Percentiles rank a stretch among this genome's conserved stretches.
phyloP scores from a whole-genome alignment of 2,888 invertebrate genomes.

The Falcaria lacertinaria region DNA sequence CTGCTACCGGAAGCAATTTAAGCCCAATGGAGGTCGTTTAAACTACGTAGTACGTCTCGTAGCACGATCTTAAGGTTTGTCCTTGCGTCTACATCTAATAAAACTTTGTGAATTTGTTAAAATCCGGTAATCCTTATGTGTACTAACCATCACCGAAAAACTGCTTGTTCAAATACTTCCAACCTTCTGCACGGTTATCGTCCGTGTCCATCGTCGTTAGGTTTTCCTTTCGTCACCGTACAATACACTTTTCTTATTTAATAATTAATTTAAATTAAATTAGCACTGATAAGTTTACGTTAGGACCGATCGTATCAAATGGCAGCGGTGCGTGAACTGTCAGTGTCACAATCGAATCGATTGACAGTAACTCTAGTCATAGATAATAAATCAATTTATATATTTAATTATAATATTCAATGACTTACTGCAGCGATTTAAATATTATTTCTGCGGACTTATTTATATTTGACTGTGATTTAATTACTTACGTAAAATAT shows the following conservation, averaged over 20 bases:
- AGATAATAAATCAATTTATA: too few relatives aligned
- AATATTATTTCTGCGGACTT: too few relatives aligned
- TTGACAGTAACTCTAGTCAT: slow-evolving; percentile 4
- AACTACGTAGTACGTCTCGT: not conserved
- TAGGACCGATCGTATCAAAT: slow-evolving; percentile 9
- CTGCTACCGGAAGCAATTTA: not conserved
- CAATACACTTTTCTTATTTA: slow-evolving; percentile 12
- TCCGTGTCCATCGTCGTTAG: slow-evolving; percentile 49
- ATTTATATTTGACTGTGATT: too few relatives aligned
- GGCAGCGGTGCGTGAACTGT: slow-evolving; percentile 33
- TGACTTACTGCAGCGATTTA: too few relatives aligned
- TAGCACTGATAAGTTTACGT: slow-evolving; percentile 11
- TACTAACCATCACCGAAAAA: slow-evolving; percentile 74
- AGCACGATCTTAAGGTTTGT: slow-evolving; percentile 8
- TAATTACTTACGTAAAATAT: too few relatives aligned
- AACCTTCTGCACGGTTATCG: slow-evolving; percentile 70
- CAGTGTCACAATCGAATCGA: slow-evolving; percentile 30
- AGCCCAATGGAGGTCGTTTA: not conserved
- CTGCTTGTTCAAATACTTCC: slow-evolving; percentile 75
- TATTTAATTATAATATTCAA: too few relatives aligned
- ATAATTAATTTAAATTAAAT: slow-evolving; percentile 19
- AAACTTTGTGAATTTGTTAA: slow-evolving; percentile 26
- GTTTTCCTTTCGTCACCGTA: slow-evolving; percentile 10
- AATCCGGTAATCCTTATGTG: slow-evolving; percentile 23
- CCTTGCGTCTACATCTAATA: slow-evolving; percentile 38